Evolutionary conservation across 2,113 vertebrate genomes (phyloP).

Genomic region (Tyrannus savana): DNA sequence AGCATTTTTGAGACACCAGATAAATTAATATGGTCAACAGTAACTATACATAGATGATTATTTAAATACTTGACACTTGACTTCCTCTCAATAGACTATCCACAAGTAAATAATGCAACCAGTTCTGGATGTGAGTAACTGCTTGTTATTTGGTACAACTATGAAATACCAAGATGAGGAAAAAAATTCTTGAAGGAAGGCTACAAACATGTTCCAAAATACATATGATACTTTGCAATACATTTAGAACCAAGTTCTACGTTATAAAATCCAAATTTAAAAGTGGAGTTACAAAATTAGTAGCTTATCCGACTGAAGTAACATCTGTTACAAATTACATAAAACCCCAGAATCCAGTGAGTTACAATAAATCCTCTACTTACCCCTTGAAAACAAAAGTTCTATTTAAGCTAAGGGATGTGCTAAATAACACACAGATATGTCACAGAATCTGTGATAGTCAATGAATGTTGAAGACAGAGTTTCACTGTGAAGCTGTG

Average conservation of each 20-base stretch:
- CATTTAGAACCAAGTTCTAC: not conserved
- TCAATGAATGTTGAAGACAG: slow-evolving; percentile 12
- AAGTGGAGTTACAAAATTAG: slow-evolving; percentile 30
- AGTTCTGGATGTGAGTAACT: not conserved
- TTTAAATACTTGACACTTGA: not conserved
- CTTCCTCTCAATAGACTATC: not conserved
- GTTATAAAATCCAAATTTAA: slow-evolving; percentile 26
- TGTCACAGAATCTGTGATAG: not conserved
- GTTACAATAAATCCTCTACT: slow-evolving; percentile 39
- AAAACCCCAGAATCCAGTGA: slow-evolving; percentile 16
- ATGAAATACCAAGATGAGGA: not conserved
- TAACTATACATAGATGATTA: not conserved
- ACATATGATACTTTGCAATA: not conserved
- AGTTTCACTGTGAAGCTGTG: slow-evolving; percentile 4
- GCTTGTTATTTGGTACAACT: not conserved
- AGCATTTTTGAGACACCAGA: not conserved
- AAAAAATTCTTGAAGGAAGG: not conserved
- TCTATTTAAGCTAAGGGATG: slow-evolving; percentile 14
- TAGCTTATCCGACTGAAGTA: slow-evolving; percentile 24
- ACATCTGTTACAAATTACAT: slow-evolving; percentile 62
- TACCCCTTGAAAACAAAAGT: slow-evolving; percentile 32
- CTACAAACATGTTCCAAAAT: not conserved
- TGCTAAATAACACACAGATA: not conserved
- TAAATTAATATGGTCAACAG: not conserved
- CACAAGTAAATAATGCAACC: not conserved